These are phyloP conservation scores for Xiphophorus birchmanni DNA, from an alignment of 2,797 vertebrate genomes.

Conservation along the genomic window DNA sequence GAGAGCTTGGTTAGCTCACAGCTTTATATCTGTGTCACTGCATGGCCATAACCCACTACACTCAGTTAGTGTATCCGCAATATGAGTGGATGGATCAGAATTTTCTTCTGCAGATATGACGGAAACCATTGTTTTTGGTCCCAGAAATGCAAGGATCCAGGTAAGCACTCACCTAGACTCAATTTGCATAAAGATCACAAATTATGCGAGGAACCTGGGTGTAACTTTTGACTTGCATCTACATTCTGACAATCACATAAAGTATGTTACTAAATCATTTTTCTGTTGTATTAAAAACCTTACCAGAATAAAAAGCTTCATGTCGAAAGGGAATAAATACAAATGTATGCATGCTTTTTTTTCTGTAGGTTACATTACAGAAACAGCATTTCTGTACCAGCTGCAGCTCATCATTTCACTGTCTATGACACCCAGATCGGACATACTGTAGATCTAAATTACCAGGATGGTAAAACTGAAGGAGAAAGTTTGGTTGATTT, in stretches of 20 bases:
- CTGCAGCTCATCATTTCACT: neutral
- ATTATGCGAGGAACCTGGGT: neutral
- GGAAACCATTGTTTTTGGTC: neutral
- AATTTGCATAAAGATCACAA: neutral
- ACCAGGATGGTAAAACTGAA: neutral
- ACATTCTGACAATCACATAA: neutral
- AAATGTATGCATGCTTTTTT: neutral
- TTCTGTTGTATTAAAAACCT: neutral
- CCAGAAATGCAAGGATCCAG: neutral
- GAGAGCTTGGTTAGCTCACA: neutral
- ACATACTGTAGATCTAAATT: neutral
- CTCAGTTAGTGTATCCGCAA: neutral
- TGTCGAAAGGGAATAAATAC: neutral
- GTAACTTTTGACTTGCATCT: neutral
- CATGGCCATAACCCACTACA: neutral
- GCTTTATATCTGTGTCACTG: neutral
- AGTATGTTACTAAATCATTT: neutral
- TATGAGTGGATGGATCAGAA: neutral
- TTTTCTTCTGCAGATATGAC: neutral
- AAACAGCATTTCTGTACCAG: neutral
- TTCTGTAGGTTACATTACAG: neutral
- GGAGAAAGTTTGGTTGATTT: neutral
- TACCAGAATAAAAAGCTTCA: neutral
- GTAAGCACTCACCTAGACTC: neutral
- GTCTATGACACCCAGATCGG: neutral